Evolutionary conservation across 2,797 vertebrate genomes (phyloP).

Genomic region (Scyliorhinus canicula): DNA sequence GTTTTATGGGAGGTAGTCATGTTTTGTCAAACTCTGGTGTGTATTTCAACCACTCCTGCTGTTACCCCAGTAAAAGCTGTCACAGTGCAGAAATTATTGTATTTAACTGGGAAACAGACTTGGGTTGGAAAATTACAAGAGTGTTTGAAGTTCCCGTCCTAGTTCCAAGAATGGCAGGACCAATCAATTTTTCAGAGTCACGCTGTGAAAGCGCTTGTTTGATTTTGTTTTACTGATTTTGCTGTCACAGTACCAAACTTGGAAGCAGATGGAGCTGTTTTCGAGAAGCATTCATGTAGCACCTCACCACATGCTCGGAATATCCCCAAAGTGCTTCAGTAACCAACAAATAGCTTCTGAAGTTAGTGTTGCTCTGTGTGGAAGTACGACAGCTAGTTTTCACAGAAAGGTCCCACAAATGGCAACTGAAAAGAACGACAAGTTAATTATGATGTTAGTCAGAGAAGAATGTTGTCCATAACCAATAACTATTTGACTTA

Average conservation of each 20-base stretch:
- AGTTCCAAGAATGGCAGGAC: neutral
- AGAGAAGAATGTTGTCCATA: neutral
- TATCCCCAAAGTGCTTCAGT: neutral
- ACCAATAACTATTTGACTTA: neutral
- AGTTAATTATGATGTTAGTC: neutral
- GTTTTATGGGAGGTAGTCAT: neutral
- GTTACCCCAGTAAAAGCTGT: neutral
- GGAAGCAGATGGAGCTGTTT: neutral
- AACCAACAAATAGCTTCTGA: neutral
- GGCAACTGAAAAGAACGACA: neutral
- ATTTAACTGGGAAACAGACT: neutral
- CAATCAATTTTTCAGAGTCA: neutral
- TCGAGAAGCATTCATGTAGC: neutral
- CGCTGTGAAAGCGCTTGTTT: neutral
- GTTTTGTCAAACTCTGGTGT: neutral
- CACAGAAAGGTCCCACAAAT: neutral
- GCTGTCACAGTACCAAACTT: neutral
- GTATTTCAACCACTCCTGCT: neutral
- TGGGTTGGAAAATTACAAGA: neutral
- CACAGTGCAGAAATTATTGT: neutral
- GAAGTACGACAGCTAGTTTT: neutral
- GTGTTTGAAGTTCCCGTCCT: neutral
- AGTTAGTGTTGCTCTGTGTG: neutral
- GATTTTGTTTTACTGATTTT: neutral
- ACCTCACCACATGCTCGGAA: neutral